phyloP scores from a whole-genome alignment of 2,888 invertebrate species.

The Phytoseiulus persimilis region DNA sequence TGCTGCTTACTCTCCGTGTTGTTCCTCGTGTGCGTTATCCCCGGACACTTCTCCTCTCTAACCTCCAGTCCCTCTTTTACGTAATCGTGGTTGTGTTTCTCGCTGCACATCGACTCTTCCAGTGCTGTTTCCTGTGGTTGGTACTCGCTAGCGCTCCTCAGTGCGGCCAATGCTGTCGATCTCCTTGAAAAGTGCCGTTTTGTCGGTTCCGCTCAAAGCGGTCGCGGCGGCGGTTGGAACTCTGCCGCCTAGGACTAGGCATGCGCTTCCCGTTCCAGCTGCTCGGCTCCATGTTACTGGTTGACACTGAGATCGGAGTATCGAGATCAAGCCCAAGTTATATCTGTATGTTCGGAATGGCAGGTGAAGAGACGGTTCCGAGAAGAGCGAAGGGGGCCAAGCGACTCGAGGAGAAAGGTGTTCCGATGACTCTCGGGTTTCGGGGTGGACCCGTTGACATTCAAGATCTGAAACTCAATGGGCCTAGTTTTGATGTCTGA shows the following conservation, averaged over 20 bases:
- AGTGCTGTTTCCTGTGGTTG: constrained; percentile 30
- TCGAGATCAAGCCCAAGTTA: too few species aligned
- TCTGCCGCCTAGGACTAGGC: neutral
- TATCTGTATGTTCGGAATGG: too few species aligned
- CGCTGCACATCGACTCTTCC: constrained; percentile 35
- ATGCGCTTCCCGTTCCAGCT: too few species aligned
- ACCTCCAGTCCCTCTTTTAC: neutral
- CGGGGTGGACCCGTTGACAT: too few species aligned
- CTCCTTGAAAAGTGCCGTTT: neutral
- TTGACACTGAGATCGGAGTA: too few species aligned
- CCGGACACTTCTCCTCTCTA: constrained; percentile 41
- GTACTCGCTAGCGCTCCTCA: neutral
- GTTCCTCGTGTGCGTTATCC: constrained; percentile 45
- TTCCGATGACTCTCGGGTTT: too few species aligned
- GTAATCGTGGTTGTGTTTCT: constrained; percentile 47
- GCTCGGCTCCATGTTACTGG: too few species aligned
- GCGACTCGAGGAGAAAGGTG: too few species aligned
- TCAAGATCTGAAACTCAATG: too few species aligned
- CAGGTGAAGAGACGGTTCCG: too few species aligned
- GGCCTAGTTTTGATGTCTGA: too few species aligned
- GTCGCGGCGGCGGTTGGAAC: neutral
- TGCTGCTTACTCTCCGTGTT: constrained; percentile 32
- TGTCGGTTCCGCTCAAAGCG: neutral
- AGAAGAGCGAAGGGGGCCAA: too few species aligned
- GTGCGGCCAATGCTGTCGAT: neutral